Conservation (phyloP, 2,797 vertebrate genomes). For the Pipistrellus nathusii region DNA sequence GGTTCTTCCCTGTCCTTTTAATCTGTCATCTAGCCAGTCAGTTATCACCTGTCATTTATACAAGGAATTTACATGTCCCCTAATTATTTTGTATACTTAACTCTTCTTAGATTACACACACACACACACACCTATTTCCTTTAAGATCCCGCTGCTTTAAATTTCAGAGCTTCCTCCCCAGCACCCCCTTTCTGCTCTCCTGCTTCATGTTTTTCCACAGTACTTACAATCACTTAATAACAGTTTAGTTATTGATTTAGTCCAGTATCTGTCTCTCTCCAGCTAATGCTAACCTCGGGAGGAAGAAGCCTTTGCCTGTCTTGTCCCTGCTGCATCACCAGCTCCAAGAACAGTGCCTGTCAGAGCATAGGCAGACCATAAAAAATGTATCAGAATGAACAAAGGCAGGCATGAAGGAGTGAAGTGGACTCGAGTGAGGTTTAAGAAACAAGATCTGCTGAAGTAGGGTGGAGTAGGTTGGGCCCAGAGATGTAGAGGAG, state of each 20-base stretch:
- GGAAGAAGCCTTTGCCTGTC: not conserved
- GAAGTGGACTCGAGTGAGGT: rapidly evolving
- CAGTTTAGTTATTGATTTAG: too few species aligned
- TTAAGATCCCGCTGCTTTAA: not conserved
- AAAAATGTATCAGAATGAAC: not conserved
- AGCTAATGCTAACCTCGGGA: not conserved
- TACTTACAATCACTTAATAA: not conserved
- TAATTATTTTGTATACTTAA: not conserved
- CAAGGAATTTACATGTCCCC: not conserved
- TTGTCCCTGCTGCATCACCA: not conserved
- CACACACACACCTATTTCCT: not conserved
- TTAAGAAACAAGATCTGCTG: not conserved
- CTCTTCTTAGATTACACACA: not conserved
- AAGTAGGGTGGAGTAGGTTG: too few species aligned
- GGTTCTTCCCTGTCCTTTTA: not conserved
- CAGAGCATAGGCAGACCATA: not conserved
- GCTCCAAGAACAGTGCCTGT: not conserved
- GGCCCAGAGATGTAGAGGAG: not conserved
- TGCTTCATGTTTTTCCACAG: not conserved
- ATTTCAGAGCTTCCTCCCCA: not conserved
- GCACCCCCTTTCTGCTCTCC: rapidly evolving
- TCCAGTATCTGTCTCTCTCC: not conserved
- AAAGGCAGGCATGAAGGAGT: not conserved
- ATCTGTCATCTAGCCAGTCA: not conserved
- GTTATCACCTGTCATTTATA: not conserved